Conservation (phyloP, 1,140 invertebrate genomes). For the Drosophila bocqueti region DNA sequence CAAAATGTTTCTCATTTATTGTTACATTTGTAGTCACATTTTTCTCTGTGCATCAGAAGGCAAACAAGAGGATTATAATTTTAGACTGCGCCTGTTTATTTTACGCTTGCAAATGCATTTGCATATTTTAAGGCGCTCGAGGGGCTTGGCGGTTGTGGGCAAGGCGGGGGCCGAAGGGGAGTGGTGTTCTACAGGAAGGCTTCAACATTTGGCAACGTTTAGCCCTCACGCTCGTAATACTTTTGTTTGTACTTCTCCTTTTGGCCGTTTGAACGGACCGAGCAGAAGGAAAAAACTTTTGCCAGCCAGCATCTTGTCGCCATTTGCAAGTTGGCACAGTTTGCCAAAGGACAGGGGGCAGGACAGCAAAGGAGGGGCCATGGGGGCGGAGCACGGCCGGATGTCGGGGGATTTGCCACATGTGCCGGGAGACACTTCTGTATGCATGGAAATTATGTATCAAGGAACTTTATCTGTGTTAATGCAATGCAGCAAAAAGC, state of each 20-base stretch:
- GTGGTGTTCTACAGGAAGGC: conserved; percentile 1
- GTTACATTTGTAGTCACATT: neutral
- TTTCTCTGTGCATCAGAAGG: conserved; percentile 4
- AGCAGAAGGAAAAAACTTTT: conserved; percentile 64
- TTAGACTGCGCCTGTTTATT: conserved; percentile 63
- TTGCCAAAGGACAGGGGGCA: conserved; percentile 20
- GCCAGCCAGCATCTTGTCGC: conserved; percentile 81
- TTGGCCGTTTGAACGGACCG: conserved; percentile 50
- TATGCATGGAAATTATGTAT: conserved; percentile 82
- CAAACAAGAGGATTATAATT: conserved; percentile 53
- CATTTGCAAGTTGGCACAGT: conserved; percentile 78
- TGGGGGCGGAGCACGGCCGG: conserved; percentile 2
- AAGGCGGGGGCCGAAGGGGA: too few relatives aligned
- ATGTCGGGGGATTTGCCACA: conserved; percentile 44
- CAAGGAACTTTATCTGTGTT: conserved; percentile 84
- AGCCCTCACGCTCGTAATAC: conserved; percentile 66
- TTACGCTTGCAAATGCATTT: conserved; percentile 74
- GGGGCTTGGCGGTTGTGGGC: conserved; percentile 10
- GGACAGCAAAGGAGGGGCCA: neutral
- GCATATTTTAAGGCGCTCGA: conserved; percentile 68
- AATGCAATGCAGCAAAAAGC: conserved; percentile 81
- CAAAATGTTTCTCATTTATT: neutral
- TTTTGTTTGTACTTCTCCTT: conserved; percentile 63
- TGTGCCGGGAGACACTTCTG: conserved; percentile 68
- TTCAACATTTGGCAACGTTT: conserved; percentile 76